Conservation (phyloP, 2,888 invertebrate species). For the Lasioglossum calceatum region DNA sequence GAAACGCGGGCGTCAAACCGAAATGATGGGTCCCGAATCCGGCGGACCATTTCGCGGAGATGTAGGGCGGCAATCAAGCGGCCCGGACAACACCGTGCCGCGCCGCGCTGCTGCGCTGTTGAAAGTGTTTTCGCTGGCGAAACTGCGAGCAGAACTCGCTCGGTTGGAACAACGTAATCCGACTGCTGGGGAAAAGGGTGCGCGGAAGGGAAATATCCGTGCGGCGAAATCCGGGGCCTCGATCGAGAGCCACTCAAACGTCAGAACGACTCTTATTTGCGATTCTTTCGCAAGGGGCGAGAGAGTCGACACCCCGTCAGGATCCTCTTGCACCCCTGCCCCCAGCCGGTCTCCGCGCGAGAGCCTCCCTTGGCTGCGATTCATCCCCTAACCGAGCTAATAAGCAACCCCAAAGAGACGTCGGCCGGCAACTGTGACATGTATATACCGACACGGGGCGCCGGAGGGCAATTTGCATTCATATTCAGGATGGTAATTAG, state of each 20-base stretch:
- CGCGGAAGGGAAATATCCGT: constrained; percentile 62
- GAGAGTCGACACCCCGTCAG: constrained; percentile 65
- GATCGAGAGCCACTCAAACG: constrained; percentile 73
- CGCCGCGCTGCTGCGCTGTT: background rate
- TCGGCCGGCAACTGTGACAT: constrained; percentile 72
- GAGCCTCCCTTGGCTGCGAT: constrained; percentile 62
- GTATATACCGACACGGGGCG: constrained; percentile 62
- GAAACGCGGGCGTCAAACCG: constrained; percentile 16
- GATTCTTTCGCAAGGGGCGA: constrained; percentile 73
- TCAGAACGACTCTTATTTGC: constrained; percentile 77
- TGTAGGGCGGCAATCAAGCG: constrained; percentile 29
- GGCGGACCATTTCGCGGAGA: constrained; percentile 20
- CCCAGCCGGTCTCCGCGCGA: constrained; percentile 27
- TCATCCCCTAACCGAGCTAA: constrained; percentile 80
- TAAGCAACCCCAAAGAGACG: constrained; percentile 81
- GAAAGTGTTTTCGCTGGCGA: constrained; percentile 46
- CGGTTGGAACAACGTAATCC: constrained; percentile 59
- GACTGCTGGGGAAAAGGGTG: background rate
- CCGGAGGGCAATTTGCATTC: constrained; percentile 79
- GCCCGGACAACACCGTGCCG: background rate
- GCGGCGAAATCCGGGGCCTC: constrained; percentile 73
- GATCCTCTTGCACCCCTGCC: constrained; percentile 48
- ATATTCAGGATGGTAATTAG: constrained; percentile 83
- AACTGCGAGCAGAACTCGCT: constrained; percentile 51
- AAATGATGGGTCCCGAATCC: constrained; percentile 15